Evolutionary conservation across 2,888 invertebrate species (phyloP).

Genomic region (Lasioglossum zephyrum): DNA sequence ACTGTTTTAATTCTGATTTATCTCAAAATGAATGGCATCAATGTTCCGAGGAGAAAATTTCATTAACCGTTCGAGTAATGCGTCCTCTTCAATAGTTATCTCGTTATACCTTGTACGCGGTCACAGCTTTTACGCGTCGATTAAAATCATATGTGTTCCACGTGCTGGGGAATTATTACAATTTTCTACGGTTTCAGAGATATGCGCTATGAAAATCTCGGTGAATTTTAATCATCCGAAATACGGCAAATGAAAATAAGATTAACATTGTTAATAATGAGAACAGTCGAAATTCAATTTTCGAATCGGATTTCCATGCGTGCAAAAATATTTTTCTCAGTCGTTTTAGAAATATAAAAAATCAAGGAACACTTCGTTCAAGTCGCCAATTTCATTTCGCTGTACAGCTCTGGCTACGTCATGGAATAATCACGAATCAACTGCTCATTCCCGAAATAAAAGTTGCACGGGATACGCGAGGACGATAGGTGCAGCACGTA

Average conservation of each 20-base stretch:
- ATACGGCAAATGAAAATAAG: not conserved
- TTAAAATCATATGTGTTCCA: constrained; percentile 46
- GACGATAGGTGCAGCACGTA: constrained; percentile 69
- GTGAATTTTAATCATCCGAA: constrained; percentile 56
- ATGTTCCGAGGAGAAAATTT: constrained; percentile 51
- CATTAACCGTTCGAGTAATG: constrained; percentile 40
- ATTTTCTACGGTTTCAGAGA: constrained; percentile 35
- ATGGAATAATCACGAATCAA: constrained; percentile 27
- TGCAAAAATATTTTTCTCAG: not conserved
- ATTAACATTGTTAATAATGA: not conserved
- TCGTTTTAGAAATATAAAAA: not conserved
- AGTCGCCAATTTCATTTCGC: not conserved
- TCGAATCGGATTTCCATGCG: not conserved
- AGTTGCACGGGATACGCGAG: constrained; percentile 70
- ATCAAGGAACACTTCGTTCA: not conserved
- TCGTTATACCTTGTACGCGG: constrained; percentile 35
- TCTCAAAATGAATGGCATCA: constrained; percentile 34
- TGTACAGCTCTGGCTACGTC: not conserved
- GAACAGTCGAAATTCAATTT: not conserved
- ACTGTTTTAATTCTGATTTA: constrained; percentile 47
- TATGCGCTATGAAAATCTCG: constrained; percentile 27
- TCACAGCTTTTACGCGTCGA: constrained; percentile 25
- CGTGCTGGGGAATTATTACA: constrained; percentile 21
- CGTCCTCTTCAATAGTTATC: constrained; percentile 54
- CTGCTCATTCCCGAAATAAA: constrained; percentile 68